Base-by-base conservation (phyloP, 2,888 invertebrate genomes). In the Molorchus minor region DNA sequence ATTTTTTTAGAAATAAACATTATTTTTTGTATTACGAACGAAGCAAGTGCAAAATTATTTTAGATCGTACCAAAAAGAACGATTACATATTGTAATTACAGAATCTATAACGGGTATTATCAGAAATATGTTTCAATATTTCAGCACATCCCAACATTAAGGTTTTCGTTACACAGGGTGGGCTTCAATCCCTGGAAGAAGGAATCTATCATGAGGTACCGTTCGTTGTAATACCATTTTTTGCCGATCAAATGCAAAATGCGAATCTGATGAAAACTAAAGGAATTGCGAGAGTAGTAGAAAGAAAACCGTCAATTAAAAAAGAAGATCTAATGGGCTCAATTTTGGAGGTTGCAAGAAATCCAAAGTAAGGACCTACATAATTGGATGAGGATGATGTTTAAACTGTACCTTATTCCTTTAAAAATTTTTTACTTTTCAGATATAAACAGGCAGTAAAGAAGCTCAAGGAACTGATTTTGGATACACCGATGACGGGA, bases 401-500 rank as follows among this genome's bases (percentile, higher is more conserved):
- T n/a, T n/a, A n/a, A n/a, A n/a, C n/a, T n/a, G n/a, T n/a, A n/a
- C n/a, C n/a, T n/a, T n/a, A n/a, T n/a, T n/a, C n/a, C n/a, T n/a
- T n/a, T n/a, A n/a, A n/a, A n/a, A n/a, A n/a, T n/a, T n/a, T n/a
- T n/a, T n/a, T n/a, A n/a, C n/a, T 21, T 70, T 70, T 19, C 49
- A 75, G 75, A 8, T 75, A 72, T 60, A 65, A 64, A 17, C 44
- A 63, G n/a, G 68, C 66, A 16, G 59, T 67, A 1, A 46, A 19
- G 1, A 56, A 64, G 43, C 46, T 72, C 1, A 51, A 62, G 1
- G 30, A 45, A 12, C 20, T 70, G 20, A 53, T 60, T 0, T 33
- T 25, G 12, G 75, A 75, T 47, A 58, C 66, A 5, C 68, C 72
- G 2, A 65, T 65, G 61, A 62, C 66, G 3, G 68, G 72, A 2